These are phyloP conservation scores for Nematolebias whitei DNA, from an alignment of 2,113 vertebrate species.

Conservation along the genomic window DNA sequence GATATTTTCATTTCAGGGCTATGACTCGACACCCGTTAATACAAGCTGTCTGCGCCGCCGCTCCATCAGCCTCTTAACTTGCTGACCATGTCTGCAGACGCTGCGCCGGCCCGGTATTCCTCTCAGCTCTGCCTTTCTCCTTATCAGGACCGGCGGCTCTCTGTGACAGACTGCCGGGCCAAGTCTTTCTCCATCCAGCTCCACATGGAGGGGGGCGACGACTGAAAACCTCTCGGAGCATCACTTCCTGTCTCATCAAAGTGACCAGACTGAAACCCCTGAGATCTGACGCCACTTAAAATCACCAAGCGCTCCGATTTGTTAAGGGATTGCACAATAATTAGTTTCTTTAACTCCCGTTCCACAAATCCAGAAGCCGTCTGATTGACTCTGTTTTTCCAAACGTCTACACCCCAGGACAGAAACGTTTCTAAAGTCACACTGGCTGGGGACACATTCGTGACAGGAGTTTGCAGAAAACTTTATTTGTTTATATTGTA, in stretches of 20 bases:
- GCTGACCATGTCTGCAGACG: constrained; percentile 15
- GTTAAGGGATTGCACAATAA: neutral
- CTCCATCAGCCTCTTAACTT: constrained; percentile 20
- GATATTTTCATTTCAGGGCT: constrained; percentile 55
- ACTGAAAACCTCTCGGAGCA: constrained; percentile 18
- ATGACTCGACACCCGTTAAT: constrained; percentile 26
- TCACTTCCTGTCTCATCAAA: constrained; percentile 40
- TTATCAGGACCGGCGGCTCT: constrained; percentile 58
- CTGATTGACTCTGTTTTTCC: too few species aligned
- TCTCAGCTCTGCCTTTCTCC: constrained; percentile 40
- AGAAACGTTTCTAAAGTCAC: too few species aligned
- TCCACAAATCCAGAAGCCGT: too few species aligned
- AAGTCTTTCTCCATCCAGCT: neutral
- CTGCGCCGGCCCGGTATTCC: constrained; percentile 17
- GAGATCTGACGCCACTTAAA: constrained; percentile 6
- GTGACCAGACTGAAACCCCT: neutral
- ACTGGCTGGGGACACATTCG: too few species aligned
- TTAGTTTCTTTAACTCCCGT: neutral
- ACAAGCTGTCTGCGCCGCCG: constrained; percentile 5
- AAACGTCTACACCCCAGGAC: too few species aligned
- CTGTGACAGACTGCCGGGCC: constrained; percentile 25
- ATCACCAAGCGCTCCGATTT: neutral
- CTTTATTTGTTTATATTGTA: too few species aligned
- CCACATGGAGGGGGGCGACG: constrained; percentile 15
- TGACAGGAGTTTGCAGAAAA: too few species aligned